Evolutionary conservation across 2,888 invertebrate genomes (phyloP).

Genomic region (Ichneumoninae sp.): DNA sequence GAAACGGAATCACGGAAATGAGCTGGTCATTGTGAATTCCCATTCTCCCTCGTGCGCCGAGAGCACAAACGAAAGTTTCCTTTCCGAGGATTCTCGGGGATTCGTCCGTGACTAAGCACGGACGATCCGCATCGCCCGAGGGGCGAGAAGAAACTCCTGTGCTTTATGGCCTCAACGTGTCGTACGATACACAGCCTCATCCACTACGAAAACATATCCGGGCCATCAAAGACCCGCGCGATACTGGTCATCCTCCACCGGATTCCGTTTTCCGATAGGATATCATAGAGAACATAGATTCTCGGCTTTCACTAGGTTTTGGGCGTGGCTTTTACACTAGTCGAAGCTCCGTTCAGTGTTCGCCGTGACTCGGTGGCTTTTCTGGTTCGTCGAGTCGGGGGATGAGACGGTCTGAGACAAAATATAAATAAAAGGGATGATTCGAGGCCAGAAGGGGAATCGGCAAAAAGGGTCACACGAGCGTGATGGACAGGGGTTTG

Average conservation of each 20-base stretch:
- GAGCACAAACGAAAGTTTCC: conserved; percentile 5
- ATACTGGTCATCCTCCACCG: not conserved
- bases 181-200: conserved; percentile 9
- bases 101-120: not conserved
- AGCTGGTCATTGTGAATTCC: conserved; percentile 34
- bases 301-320: conserved; percentile 38
- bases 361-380: conserved; percentile 41
- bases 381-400: conserved; percentile 12
- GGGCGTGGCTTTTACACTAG: conserved; percentile 64
- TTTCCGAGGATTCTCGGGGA: conserved; percentile 23
- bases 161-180: conserved; percentile 2
- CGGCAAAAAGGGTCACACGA: conserved; percentile 55
- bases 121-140: conserved; percentile 25
- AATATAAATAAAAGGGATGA: not conserved
- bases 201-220: conserved; percentile 10
- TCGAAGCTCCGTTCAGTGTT: conserved; percentile 31
- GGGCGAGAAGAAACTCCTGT: not conserved
- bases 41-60: conserved; percentile 20
- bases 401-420: not conserved
- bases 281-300: conserved; percentile 6
- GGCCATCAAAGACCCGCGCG: conserved; percentile 28
- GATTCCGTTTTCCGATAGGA: not conserved
- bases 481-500: conserved; percentile 40
- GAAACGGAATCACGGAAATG: conserved; percentile 26
- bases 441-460: conserved; percentile 36